Base-by-base conservation (phyloP, 2,113 vertebrate genomes). In the Perccottus glenii region DNA sequence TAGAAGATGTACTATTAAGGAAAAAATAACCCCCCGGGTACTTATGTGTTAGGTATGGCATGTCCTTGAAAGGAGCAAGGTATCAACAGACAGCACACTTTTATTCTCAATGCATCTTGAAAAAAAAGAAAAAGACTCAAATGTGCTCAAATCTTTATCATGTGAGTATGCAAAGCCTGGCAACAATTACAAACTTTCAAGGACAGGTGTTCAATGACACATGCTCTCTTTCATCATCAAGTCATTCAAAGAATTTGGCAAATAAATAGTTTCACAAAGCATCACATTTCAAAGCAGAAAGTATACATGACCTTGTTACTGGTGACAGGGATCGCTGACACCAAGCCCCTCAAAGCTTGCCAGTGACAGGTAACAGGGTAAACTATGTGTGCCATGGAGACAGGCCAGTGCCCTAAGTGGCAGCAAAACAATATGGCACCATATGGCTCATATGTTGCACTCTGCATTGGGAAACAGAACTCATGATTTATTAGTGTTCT, bases 61-160 rank as follows among this genome's bases (percentile, higher is more conserved):
- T 74, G 90, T 91, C 88, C 91, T 91, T 91, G 91, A 93, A 91
- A 87, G 73, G 79, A 82, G 64, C 60, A 71, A 73, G 73, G 76
- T 85, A 88, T 87, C 77, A 86, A 85, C 45, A 88, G 88, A 89
- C 80, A 60, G 44, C 65, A 15, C 75, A 75, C 68, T 78, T 40
- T 58, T 77, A 74, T 64, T 45, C 74, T 46, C 36, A 45, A 85
- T 80, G 73, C 52, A 73, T 84, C 82, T 87, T 68, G 79, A 82
- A 85, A 85, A 78, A 87, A 87, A 84, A 70, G 40, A 60, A 85
- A 69, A 27, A 38, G 33, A 55, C 36, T 81, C 74, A 83, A 67
- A 49, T 9, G 27, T 70, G 42, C 33, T 14, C 11, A 67, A 71
- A 65, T 73, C 12, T 10, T 59, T 3, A 11, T 60, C 53, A 52